Conservation (phyloP, 23 tunicate genomes). For the Ascidia mentula region DNA sequence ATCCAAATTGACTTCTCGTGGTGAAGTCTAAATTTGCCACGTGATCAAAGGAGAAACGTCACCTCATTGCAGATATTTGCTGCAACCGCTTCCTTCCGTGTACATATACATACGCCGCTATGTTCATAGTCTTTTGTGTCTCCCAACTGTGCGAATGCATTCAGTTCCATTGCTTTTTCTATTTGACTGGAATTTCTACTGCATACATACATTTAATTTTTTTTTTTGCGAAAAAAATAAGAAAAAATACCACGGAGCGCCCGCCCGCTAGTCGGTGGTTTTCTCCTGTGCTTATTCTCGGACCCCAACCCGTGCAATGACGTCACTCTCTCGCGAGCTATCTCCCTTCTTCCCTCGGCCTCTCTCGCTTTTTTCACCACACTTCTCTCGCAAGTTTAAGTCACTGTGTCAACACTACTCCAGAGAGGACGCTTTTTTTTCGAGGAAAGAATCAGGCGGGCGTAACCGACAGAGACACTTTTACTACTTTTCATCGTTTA, state of each 20-base stretch:
- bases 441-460: background rate
- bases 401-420: background rate
- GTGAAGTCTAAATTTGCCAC: no score
- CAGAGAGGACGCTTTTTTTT: slow-evolving; percentile 11
- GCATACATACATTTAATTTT: background rate
- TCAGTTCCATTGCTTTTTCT: slow-evolving; percentile 4
- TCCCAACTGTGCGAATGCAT: slow-evolving; percentile 1
- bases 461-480: slow-evolving; percentile 2
- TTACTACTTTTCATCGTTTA: slow-evolving; percentile 40
- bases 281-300: background rate
- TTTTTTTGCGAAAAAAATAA: background rate
- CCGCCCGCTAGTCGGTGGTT: background rate
- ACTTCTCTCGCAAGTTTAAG: background rate
- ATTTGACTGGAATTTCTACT: slow-evolving; percentile 9
- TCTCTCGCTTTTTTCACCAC: background rate
- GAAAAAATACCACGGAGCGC: no score
- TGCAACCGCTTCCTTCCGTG: no score
- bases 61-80: no score
- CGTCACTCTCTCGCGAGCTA: no score
- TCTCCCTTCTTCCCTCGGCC: background rate
- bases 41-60: no score
- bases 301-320: background rate
- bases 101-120: background rate
- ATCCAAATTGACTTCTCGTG: no score
- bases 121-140: background rate